Conservation (phyloP, 2,113 vertebrate genomes). For the Tragelaphus strepsiceros region DNA sequence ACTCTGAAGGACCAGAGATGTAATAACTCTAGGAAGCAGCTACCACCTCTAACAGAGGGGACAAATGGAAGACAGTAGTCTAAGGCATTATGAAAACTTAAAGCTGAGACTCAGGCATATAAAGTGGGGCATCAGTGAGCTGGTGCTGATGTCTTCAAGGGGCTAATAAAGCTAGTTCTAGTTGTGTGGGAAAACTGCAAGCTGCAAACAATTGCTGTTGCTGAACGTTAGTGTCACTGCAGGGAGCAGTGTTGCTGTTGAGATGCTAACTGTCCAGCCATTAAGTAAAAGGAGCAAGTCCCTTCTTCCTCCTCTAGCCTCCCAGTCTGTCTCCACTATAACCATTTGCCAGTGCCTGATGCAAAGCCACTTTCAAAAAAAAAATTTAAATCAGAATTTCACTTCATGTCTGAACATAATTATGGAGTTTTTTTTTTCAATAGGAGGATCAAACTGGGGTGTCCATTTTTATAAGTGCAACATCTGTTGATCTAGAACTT, state of each 20-base stretch:
- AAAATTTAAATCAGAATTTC: neutral
- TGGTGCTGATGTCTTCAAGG: neutral
- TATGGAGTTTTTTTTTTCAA: neutral
- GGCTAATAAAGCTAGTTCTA: neutral
- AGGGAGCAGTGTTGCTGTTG: neutral
- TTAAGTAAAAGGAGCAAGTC: neutral
- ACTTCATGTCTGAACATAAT: slow-evolving; percentile 3
- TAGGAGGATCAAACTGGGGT: neutral
- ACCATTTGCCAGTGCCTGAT: neutral
- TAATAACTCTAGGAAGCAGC: neutral
- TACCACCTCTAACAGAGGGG: neutral
- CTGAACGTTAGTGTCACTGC: neutral
- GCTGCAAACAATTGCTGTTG: neutral
- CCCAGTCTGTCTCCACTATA: neutral
- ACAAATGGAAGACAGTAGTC: neutral
- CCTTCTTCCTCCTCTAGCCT: neutral
- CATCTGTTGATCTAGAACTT: neutral
- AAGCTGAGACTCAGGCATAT: neutral
- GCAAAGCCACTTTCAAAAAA: neutral
- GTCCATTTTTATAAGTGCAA: neutral
- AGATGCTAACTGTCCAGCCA: neutral
- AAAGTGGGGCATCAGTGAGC: neutral
- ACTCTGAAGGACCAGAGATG: neutral
- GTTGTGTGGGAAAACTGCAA: neutral
- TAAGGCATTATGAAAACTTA: neutral